Conservation (phyloP, 2,797 vertebrate genomes). For the Acanthurus tractus region DNA sequence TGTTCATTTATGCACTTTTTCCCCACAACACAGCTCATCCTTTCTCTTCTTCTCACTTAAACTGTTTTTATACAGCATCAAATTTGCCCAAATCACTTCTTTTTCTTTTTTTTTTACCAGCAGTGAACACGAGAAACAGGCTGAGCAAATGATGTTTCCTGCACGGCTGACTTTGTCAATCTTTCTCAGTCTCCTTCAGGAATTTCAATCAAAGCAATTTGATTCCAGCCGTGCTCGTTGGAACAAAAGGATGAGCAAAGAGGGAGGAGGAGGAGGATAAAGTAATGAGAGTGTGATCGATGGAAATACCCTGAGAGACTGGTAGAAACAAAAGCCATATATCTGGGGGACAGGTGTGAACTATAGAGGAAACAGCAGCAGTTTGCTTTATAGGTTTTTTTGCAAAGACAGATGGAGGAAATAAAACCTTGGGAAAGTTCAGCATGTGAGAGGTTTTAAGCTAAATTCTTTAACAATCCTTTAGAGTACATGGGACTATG, state of each 20-base stretch:
- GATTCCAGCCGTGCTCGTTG: neutral
- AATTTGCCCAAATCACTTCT: neutral
- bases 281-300: constrained; percentile 34
- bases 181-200: constrained; percentile 33
- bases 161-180: constrained; percentile 33
- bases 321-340: constrained; percentile 20
- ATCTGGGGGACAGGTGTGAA: constrained; percentile 33
- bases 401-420: neutral
- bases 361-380: constrained; percentile 22
- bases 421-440: neutral
- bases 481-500: neutral
- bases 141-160: constrained; percentile 37
- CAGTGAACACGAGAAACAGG: neutral
- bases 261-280: constrained; percentile 1
- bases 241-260: constrained; percentile 28
- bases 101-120: neutral
- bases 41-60: neutral
- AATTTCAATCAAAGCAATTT: constrained; percentile 53
- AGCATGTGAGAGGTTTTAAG: neutral
- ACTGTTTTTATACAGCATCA: constrained; percentile 16
- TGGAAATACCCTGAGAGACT: constrained; percentile 37
- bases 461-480: constrained; percentile 9
- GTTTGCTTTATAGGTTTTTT: neutral
- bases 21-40: neutral
- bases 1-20: neutral